Evolutionary conservation across 2,797 vertebrate genomes (phyloP).

Genomic region (Spheniscus humboldti): DNA sequence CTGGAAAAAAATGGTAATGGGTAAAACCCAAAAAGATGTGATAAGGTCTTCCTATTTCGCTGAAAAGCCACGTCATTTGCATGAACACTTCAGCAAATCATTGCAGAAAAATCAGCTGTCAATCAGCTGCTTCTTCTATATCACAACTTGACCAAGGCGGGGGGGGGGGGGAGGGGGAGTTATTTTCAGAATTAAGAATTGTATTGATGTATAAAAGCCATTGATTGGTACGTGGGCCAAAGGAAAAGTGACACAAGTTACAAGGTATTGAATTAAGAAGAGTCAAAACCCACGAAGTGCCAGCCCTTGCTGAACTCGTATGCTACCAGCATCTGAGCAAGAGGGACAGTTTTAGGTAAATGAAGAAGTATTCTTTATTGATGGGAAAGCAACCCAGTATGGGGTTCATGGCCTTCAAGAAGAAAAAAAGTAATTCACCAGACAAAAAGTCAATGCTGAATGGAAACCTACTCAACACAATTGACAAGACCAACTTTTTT

Average conservation of each 20-base stretch:
- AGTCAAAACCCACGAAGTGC: not conserved
- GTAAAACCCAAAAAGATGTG: slow-evolving; percentile 55
- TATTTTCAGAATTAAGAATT: not conserved
- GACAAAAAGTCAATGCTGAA: not conserved
- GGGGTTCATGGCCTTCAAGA: not conserved
- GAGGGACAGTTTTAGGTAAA: not conserved
- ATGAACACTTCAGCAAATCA: not conserved
- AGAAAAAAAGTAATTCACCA: not conserved
- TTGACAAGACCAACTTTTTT: not conserved
- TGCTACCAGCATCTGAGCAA: not conserved
- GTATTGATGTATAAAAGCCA: not conserved
- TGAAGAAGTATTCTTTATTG: not conserved
- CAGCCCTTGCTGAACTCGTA: not conserved
- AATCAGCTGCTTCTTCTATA: not conserved
- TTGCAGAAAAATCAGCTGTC: slow-evolving; percentile 32
- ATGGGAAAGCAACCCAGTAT: not conserved
- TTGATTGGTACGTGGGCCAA: not conserved
- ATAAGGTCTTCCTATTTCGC: slow-evolving; percentile 35
- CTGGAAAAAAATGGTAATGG: slow-evolving; percentile 67
- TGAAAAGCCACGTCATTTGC: slow-evolving; percentile 22
- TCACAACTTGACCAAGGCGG: not conserved
- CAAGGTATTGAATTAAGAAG: not conserved
- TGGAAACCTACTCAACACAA: not conserved
- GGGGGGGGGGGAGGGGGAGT: accelerated
- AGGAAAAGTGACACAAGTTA: not conserved